Conservation (phyloP, 1,140 invertebrate genomes). For the Stegodyphus dumicola region DNA sequence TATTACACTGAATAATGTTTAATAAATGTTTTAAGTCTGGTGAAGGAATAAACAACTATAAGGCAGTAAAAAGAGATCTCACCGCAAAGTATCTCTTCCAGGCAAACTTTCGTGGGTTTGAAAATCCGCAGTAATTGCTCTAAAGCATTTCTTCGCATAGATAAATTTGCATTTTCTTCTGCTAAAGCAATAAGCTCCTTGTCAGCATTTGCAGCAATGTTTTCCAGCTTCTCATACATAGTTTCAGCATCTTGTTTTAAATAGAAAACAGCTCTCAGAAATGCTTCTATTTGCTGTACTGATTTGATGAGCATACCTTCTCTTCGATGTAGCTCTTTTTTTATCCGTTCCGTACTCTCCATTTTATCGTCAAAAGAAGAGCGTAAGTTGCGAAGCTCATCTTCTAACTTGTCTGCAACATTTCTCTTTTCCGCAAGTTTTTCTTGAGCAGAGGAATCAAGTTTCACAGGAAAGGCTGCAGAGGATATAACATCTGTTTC, state of each 20-base stretch:
- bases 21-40: no score
- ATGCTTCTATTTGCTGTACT: neutral
- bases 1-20: no score
- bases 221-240: neutral
- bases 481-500: neutral
- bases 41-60: no score
- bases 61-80: neutral
- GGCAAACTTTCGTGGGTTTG: neutral
- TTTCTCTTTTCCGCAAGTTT: neutral
- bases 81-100: neutral
- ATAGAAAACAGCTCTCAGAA: neutral
- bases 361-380: neutral
- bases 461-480: neutral
- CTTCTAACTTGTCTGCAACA: neutral
- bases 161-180: neutral
- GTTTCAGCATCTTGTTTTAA: neutral
- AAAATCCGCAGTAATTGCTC: neutral
- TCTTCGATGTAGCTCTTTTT: neutral
- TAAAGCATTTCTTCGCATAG: neutral
- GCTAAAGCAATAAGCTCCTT: neutral
- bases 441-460: neutral
- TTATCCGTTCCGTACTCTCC: neutral
- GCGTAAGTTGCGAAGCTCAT: neutral
- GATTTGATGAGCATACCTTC: neutral
- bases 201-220: neutral